Percentiles rank a stretch among this genome's conserved stretches.
phyloP scores from a whole-genome alignment of 2,797 vertebrate species.

The Astyanax mexicanus region DNA sequence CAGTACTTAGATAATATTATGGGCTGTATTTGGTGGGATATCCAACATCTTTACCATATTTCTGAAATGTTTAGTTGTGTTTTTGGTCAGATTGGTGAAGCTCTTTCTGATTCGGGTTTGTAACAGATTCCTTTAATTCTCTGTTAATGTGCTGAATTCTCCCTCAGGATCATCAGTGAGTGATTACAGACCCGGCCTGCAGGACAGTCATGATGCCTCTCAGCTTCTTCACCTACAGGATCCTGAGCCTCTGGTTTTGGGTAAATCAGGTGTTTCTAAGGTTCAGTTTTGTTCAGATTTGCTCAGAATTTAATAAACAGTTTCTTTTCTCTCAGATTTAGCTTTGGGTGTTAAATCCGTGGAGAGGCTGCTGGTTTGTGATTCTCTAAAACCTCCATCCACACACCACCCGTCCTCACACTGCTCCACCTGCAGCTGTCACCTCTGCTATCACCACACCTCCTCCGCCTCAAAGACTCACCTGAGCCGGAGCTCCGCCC shows the following conservation, averaged over 20 bases:
- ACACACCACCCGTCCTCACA: slow-evolving; percentile 42
- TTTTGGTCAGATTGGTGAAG: no score
- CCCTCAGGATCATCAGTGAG: not conserved
- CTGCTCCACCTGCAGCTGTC: slow-evolving; percentile 13
- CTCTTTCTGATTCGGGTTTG: no score
- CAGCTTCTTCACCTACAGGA: no score
- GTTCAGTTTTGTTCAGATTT: not conserved
- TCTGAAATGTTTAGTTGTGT: no score
- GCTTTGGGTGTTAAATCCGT: slow-evolving; percentile 1
- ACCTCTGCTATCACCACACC: slow-evolving; percentile 35
- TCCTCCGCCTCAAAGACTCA: slow-evolving; percentile 58
- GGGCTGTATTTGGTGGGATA: no score
- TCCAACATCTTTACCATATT: no score
- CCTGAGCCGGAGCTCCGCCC: slow-evolving; percentile 60
- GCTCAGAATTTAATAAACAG: not conserved
- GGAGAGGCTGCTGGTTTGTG: not conserved
- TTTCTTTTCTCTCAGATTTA: slow-evolving; percentile 14
- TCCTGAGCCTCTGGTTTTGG: slow-evolving; percentile 30
- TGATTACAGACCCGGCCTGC: slow-evolving; percentile 45
- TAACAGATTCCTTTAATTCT: no score
- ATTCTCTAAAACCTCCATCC: slow-evolving; percentile 13
- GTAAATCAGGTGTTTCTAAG: slow-evolving; percentile 34
- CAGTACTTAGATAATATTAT: no score
- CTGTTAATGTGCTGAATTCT: no score
- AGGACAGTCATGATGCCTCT: slow-evolving; percentile 55